These are phyloP conservation scores for Pteronotus mesoamericanus DNA, from an alignment of 2,797 vertebrate genomes.

Conservation along the genomic window DNA sequence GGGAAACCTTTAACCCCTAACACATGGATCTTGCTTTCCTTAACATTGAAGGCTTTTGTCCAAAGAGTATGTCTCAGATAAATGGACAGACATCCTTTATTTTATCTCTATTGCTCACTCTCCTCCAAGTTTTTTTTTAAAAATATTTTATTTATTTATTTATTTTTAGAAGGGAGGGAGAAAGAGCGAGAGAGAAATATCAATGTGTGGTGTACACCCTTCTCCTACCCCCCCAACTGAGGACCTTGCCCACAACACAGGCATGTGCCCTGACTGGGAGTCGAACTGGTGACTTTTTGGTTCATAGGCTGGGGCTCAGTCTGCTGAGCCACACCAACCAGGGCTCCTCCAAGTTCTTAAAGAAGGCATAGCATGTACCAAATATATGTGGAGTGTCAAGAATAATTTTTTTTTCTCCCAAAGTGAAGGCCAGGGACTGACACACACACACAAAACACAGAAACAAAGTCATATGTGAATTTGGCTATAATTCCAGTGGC, in stretches of 20 bases:
- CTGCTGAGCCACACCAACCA: too few relatives aligned
- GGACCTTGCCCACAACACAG: too few relatives aligned
- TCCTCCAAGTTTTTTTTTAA: too few relatives aligned
- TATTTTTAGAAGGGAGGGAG: too few relatives aligned
- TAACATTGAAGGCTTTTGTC: background rate
- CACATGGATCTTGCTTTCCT: background rate
- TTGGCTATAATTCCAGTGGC: background rate
- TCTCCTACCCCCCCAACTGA: too few relatives aligned
- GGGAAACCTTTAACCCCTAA: constrained; percentile 33
- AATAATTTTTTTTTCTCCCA: background rate
- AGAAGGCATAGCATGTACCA: background rate
- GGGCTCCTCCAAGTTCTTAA: background rate
- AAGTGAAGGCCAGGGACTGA: background rate
- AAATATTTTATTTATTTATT: too few relatives aligned
- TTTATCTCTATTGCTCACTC: background rate
- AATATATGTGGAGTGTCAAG: background rate
- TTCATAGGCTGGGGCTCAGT: too few relatives aligned
- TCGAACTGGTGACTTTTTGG: too few relatives aligned
- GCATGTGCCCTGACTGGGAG: too few relatives aligned
- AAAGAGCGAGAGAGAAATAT: too few relatives aligned
- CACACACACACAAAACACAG: background rate
- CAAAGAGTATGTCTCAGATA: background rate
- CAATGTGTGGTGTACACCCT: too few relatives aligned
- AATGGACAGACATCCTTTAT: background rate
- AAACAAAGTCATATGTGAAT: constrained; percentile 5